Percentiles rank a stretch among this genome's conserved stretches.
Conservation (phyloP, 2,113 vertebrate species). For the Taxidea taxus region DNA sequence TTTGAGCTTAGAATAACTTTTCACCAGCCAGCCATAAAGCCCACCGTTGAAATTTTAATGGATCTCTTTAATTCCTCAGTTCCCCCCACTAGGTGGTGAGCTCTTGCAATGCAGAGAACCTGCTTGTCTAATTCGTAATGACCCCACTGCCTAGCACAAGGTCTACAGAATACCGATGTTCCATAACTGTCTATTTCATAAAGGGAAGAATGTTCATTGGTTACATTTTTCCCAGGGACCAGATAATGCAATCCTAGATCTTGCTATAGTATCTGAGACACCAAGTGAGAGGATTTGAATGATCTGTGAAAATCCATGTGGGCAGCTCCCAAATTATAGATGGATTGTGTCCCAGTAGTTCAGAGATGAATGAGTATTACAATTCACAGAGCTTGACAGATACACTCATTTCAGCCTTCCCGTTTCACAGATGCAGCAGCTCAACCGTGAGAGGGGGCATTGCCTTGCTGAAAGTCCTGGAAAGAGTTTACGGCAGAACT, state of each 20-base stretch:
- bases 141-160: neutral
- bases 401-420: neutral
- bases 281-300: neutral
- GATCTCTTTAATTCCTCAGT: neutral
- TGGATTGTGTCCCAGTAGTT: neutral
- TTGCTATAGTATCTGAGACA: neutral
- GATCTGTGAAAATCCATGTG: neutral
- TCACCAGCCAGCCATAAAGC: neutral
- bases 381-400: neutral
- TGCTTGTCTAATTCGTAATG: neutral
- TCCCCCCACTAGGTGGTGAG: neutral
- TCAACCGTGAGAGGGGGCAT: neutral
- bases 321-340: neutral
- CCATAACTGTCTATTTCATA: neutral
- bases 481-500: neutral
- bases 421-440: neutral
- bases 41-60: neutral
- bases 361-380: neutral
- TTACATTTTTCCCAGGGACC: neutral
- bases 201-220: neutral
- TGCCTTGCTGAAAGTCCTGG: neutral
- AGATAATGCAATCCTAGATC: neutral
- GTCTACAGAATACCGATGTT: neutral
- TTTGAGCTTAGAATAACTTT: neutral
- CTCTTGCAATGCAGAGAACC: neutral